Conservation (phyloP, 2,888 invertebrate genomes). For the Tolmerus cingulatus region DNA sequence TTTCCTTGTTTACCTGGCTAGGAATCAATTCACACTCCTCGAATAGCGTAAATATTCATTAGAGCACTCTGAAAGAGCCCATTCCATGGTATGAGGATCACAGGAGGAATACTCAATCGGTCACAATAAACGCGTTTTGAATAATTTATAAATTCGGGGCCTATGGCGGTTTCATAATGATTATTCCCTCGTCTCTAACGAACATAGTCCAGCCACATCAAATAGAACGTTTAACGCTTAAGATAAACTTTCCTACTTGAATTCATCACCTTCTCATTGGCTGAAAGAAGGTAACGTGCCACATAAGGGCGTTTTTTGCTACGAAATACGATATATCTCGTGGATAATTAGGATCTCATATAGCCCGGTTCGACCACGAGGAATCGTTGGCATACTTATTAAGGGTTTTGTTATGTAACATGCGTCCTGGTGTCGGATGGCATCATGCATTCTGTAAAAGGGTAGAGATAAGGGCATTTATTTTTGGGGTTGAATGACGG, state of each 20-base stretch:
- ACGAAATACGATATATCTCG: constrained; percentile 1
- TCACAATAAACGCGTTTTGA: background rate
- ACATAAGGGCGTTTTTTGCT: background rate
- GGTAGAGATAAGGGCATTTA: background rate
- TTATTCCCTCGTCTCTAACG: background rate
- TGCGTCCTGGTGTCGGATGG: constrained; percentile 5
- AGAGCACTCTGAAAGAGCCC: constrained; percentile 1
- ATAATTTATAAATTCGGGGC: constrained; percentile 22
- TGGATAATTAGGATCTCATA: constrained; percentile 32
- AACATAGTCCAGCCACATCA: background rate
- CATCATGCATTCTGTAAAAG: background rate
- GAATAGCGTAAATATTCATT: constrained; percentile 28
- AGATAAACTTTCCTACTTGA: background rate
- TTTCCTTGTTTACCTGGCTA: constrained; percentile 10
- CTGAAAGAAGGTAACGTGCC: background rate
- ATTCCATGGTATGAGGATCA: background rate
- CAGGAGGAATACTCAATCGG: constrained; percentile 18
- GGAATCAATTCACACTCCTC: constrained; percentile 29
- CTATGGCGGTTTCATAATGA: constrained; percentile 9
- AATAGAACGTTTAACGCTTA: background rate
- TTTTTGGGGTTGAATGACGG: background rate
- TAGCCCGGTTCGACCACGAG: background rate
- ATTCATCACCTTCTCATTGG: background rate
- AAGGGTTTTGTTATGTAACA: constrained; percentile 14
- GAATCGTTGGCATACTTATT: background rate